A percentile compares a stretch with the other conserved stretches of the same genome.
These are phyloP conservation scores for Irena cyanogastra DNA, from an alignment of 2,113 vertebrate species.

Conservation along the genomic window DNA sequence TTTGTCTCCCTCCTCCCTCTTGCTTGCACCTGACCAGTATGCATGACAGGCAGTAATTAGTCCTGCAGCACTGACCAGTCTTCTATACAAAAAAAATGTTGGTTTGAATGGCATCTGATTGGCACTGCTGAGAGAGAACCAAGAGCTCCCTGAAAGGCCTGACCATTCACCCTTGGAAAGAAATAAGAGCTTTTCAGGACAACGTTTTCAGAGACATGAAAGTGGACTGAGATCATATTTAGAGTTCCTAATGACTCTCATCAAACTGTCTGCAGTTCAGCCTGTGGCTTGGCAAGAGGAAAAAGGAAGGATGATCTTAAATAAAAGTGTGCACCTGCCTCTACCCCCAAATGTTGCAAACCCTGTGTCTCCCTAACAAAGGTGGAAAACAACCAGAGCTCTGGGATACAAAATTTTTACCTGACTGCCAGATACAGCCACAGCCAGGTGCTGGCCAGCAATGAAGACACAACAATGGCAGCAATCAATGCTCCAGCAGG, in stretches of 20 bases:
- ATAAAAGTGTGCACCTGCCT: background rate
- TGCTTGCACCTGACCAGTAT: background rate
- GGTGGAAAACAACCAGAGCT: background rate
- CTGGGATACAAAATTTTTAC: background rate
- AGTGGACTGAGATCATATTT: background rate
- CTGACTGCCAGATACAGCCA: background rate
- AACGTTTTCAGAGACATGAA: background rate
- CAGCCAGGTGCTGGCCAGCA: background rate
- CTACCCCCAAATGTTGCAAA: background rate
- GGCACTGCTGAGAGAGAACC: background rate
- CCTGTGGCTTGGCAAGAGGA: background rate
- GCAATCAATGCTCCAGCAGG: background rate
- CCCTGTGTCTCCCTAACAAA: background rate
- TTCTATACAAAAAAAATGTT: background rate
- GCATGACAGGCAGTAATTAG: background rate
- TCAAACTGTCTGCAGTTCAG: background rate
- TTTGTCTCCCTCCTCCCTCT: background rate
- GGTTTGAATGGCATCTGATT: slow-evolving; percentile 21
- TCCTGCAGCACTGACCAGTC: background rate
- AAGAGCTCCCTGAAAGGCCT: background rate
- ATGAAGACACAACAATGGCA: background rate
- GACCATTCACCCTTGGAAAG: background rate
- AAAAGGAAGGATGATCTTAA: background rate
- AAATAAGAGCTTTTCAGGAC: background rate
- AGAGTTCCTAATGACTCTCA: background rate